Evolutionary conservation across 1,140 invertebrate genomes (phyloP), one percentile per base, ranked within the genome.

Genomic region (Drosophila prosaltans): DNA sequence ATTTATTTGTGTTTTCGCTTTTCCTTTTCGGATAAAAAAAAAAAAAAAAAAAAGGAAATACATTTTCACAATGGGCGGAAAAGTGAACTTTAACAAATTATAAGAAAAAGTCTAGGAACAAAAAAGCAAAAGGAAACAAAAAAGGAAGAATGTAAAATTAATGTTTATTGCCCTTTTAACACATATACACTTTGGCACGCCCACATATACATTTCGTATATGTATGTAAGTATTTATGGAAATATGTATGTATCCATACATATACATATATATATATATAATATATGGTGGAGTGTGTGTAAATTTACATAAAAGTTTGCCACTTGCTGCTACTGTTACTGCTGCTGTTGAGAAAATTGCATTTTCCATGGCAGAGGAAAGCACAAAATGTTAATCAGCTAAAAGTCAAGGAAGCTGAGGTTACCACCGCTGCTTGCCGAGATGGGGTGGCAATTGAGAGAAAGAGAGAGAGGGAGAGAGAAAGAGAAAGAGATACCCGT

Each of bases 111-210:
- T 51, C 45, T 51, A 26, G 2, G 45, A 10, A 51, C 9, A 10
- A 10, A 51, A 26, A 9, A 26, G 45, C 9, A 26, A 59, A 43
- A 62, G 65, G 11, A 32, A n/a, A 36, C 32, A 24, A 21, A 45
- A 57, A 30, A 66, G 72, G 76, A 65, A 64, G 74, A 72, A 84
- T 68, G 69, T 60, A 80, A 89, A 89, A 89, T 89, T 89, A 89
- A 84, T 89, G 85, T 89, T 84, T 81, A 89, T 90, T 84, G 85
- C 81, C 78, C 84, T 84, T 78, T 89, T 89, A 89, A 80, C 84
- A 84, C 85, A 88, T 89, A 84, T 63, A 88, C 83, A 89, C 80
- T 74, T 89, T 73, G 73, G 57, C 73, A 80, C 69, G 51, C 60
- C 60, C 60, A 54, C 63, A 30, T 1, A 58, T 68, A 72, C 41